These are phyloP conservation scores for Venustoraphidia nigricollis DNA, from an alignment of 2,888 invertebrate species.

Conservation along the genomic window DNA sequence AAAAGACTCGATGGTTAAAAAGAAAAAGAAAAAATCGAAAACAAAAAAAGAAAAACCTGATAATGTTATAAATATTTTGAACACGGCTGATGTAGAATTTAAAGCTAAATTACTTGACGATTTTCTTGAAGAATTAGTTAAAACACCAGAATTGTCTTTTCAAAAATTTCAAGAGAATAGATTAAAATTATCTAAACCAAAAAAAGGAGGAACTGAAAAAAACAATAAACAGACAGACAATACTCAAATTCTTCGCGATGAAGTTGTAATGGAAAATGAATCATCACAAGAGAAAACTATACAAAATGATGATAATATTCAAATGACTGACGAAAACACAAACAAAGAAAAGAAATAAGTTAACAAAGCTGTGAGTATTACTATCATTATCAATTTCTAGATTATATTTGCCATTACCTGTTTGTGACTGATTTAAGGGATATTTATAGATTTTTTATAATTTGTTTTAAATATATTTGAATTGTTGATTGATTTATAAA, in stretches of 20 bases:
- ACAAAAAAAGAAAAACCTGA: constrained; percentile 2
- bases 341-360: constrained; percentile 8
- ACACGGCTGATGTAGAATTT: constrained; percentile 6
- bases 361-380: too few species aligned
- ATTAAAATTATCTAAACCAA: constrained; percentile 1
- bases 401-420: too few species aligned
- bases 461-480: too few species aligned
- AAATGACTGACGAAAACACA: constrained; percentile 18
- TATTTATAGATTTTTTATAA: too few species aligned
- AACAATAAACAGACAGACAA: background rate
- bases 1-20: background rate
- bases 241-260: background rate
- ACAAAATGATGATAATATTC: constrained; percentile 25
- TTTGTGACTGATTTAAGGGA: too few species aligned
- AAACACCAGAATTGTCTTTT: too few species aligned
- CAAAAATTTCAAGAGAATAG: background rate
- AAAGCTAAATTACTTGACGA: constrained; percentile 7
- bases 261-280: constrained; percentile 18
- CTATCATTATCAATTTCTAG: too few species aligned
- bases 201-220: constrained; percentile 2
- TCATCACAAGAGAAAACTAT: constrained; percentile 24
- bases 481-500: too few species aligned
- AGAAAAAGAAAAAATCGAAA: constrained; percentile 1
- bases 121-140: constrained; percentile 4
- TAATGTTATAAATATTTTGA: constrained; percentile 4